These are phyloP conservation scores for Pterophyllum scalare DNA, from an alignment of 2,113 vertebrate genomes.

Conservation along the genomic window DNA sequence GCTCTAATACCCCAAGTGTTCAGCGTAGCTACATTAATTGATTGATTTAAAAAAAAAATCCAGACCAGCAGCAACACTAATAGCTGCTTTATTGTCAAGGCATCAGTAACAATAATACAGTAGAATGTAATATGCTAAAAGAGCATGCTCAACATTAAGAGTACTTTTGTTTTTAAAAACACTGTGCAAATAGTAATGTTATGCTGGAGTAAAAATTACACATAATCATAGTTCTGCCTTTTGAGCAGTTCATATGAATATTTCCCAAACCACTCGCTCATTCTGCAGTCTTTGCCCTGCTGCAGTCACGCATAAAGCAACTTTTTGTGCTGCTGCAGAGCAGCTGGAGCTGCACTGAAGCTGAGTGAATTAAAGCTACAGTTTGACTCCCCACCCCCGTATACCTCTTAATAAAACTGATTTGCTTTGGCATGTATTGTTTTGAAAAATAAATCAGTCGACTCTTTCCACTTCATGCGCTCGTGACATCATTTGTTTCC, in stretches of 20 bases:
- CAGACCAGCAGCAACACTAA: too few relatives aligned
- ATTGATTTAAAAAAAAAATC: too few relatives aligned
- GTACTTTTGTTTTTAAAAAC: neutral
- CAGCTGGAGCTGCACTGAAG: conserved; percentile 13
- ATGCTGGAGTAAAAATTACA: neutral
- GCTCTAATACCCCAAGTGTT: too few relatives aligned
- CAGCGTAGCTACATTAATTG: too few relatives aligned
- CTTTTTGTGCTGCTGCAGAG: conserved; percentile 2
- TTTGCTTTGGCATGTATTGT: conserved; percentile 77
- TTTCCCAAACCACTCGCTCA: neutral
- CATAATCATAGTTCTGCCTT: neutral
- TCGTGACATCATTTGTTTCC: conserved; percentile 78
- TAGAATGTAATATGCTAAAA: neutral
- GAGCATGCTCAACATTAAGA: neutral
- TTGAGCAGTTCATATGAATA: neutral
- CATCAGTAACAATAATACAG: neutral
- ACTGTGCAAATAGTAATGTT: neutral
- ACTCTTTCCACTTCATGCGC: conserved; percentile 77
- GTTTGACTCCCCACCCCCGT: conserved; percentile 20
- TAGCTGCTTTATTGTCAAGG: neutral
- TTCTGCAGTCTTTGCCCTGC: neutral
- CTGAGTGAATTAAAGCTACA: conserved; percentile 22
- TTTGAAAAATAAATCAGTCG: conserved; percentile 78
- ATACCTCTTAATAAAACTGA: conserved; percentile 68
- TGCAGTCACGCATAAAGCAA: conserved; percentile 26